Evolutionary conservation across 2,888 invertebrate species (phyloP).

Genomic region (Mythimna ferrago): DNA sequence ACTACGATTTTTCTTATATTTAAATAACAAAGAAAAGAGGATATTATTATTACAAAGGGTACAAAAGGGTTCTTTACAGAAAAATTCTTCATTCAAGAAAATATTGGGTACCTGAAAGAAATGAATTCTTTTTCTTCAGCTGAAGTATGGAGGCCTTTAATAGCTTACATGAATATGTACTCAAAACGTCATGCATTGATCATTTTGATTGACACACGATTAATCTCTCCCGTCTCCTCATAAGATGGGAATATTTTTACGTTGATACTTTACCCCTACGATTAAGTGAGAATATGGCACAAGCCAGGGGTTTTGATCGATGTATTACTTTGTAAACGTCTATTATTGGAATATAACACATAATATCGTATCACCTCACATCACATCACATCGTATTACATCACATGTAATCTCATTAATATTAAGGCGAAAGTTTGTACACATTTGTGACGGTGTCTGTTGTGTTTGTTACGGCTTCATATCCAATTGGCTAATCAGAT

Average conservation of each 20-base stretch:
- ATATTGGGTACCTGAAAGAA: slow-evolving; percentile 2
- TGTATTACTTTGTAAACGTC: no score
- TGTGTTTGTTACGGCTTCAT: no score
- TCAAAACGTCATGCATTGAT: slow-evolving; percentile 26
- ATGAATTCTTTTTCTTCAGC: not conserved
- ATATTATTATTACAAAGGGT: not conserved
- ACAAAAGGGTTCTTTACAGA: not conserved
- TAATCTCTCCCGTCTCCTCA: slow-evolving; percentile 18
- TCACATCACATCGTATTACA: no score
- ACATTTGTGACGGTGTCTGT: no score
- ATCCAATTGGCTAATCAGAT: no score
- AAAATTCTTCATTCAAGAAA: slow-evolving; percentile 1
- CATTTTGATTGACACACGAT: slow-evolving; percentile 36
- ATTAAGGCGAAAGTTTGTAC: no score
- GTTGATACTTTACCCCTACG: not conserved
- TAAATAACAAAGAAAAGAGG: not conserved
- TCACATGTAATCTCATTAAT: no score
- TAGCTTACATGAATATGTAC: slow-evolving; percentile 35
- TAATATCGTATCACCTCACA: no score
- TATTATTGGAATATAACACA: no score
- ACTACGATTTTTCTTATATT: slow-evolving; percentile 11
- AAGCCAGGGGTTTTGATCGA: not conserved
- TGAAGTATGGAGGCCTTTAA: slow-evolving; percentile 3
- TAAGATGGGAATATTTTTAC: slow-evolving; percentile 16
- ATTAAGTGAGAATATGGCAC: slow-evolving; percentile 1